phyloP scores from a whole-genome alignment of 2,888 invertebrate genomes.

The Yponomeuta plumbellus region DNA sequence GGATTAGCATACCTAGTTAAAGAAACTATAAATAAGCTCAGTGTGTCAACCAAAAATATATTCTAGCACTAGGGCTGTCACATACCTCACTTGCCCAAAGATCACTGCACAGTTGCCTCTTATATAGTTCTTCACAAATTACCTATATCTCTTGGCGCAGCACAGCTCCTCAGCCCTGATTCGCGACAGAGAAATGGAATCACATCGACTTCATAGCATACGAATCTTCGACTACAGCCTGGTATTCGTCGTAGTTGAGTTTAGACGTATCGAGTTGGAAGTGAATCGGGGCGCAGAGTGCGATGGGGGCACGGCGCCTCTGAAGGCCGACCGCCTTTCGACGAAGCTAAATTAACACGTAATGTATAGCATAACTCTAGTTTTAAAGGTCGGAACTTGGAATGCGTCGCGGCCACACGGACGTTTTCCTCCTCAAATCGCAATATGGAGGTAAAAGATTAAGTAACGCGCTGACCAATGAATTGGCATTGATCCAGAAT shows the following conservation, averaged over 20 bases:
- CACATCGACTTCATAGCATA: neutral
- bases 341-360: conserved; percentile 49
- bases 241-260: neutral
- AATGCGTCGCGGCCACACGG: conserved; percentile 10
- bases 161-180: neutral
- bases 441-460: conserved; percentile 1
- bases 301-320: conserved; percentile 37
- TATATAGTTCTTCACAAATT: neutral
- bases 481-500: neutral
- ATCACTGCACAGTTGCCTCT: neutral
- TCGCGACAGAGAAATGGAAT: neutral
- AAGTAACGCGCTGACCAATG: neutral
- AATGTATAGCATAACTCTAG: conserved; percentile 13
- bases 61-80: neutral
- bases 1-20: neutral
- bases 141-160: neutral
- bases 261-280: neutral
- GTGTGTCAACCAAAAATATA: neutral
- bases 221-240: neutral
- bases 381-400: conserved; percentile 12
- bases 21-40: neutral
- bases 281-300: conserved; percentile 27
- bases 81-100: neutral
- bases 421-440: conserved; percentile 8
- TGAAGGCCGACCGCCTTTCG: conserved; percentile 67